These are phyloP conservation scores for Orius laevigatus DNA, from an alignment of 1,140 invertebrate species.

Conservation along the genomic window DNA sequence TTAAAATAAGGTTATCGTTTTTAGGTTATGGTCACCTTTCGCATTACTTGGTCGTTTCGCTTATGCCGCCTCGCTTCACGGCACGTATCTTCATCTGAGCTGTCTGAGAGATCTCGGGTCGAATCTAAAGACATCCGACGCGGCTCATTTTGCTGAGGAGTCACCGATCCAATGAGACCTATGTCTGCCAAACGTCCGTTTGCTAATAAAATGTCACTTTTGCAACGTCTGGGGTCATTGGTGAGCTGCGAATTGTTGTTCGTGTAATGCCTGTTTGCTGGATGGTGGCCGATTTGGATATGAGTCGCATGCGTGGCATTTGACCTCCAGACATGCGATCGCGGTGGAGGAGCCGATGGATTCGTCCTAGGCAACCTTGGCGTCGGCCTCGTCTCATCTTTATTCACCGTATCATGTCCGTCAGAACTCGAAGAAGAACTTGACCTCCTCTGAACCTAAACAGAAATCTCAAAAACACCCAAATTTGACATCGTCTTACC, in stretches of 20 bases:
- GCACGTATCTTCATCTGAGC: constrained; percentile 26
- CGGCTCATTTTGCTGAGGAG: constrained; percentile 27
- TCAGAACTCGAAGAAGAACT: constrained; percentile 9
- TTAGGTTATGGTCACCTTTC: too few relatives aligned
- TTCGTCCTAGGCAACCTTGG: background rate
- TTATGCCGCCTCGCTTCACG: constrained; percentile 31
- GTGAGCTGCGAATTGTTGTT: constrained; percentile 3
- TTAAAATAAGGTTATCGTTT: too few relatives aligned
- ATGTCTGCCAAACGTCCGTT: too few relatives aligned
- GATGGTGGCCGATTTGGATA: constrained; percentile 1
- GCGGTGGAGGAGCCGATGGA: background rate
- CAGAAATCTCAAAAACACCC: background rate
- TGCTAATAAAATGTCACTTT: too few relatives aligned
- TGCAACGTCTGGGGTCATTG: too few relatives aligned
- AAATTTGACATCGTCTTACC: constrained; percentile 12
- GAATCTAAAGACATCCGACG: constrained; percentile 52
- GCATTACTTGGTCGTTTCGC: constrained; percentile 41
- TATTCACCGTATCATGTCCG: background rate
- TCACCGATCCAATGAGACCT: background rate
- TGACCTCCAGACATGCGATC: constrained; percentile 3
- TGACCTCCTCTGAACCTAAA: background rate
- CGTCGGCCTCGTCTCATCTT: background rate
- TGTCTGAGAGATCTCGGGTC: constrained; percentile 49
- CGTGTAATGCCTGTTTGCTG: background rate
- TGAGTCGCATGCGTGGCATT: background rate